Conservation (phyloP, 2,113 vertebrate species). For the Scalopus aquaticus region DNA sequence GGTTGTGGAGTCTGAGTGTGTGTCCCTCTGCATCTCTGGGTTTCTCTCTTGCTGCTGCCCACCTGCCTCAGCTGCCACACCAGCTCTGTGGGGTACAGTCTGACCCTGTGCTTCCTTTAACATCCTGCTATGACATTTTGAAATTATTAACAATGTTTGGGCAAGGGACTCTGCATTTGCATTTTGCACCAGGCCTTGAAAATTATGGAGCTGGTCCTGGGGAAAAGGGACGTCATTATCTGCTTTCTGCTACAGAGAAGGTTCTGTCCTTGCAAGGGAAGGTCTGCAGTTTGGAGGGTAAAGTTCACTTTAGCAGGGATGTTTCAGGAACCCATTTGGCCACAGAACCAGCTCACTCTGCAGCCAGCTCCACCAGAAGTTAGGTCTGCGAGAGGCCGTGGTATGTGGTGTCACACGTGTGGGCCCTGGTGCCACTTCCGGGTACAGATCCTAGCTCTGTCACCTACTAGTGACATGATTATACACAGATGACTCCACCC, state of each 20-base stretch:
- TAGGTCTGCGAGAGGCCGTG: not conserved
- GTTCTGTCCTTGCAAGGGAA: not conserved
- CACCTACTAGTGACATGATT: not conserved
- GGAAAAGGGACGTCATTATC: not conserved
- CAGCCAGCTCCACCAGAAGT: not conserved
- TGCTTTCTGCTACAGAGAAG: not conserved
- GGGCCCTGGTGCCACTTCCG: not conserved
- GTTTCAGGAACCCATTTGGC: not conserved
- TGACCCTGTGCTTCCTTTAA: not conserved
- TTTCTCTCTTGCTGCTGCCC: not conserved
- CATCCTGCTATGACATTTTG: not conserved
- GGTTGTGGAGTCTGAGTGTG: not conserved
- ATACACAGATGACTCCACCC: not conserved
- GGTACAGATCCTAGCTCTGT: not conserved
- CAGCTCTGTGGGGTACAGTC: not conserved
- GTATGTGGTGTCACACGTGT: not conserved
- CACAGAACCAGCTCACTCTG: not conserved
- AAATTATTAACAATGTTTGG: slow-evolving; percentile 11
- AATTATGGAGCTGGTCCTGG: not conserved
- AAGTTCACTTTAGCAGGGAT: not conserved
- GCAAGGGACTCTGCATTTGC: not conserved
- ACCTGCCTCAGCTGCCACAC: not conserved
- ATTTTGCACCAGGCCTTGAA: not conserved
- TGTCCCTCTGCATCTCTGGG: not conserved
- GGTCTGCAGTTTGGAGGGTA: not conserved